These are phyloP conservation scores for Acanthoscelides obtectus DNA, from an alignment of 2,888 invertebrate species.

Conservation along the genomic window DNA sequence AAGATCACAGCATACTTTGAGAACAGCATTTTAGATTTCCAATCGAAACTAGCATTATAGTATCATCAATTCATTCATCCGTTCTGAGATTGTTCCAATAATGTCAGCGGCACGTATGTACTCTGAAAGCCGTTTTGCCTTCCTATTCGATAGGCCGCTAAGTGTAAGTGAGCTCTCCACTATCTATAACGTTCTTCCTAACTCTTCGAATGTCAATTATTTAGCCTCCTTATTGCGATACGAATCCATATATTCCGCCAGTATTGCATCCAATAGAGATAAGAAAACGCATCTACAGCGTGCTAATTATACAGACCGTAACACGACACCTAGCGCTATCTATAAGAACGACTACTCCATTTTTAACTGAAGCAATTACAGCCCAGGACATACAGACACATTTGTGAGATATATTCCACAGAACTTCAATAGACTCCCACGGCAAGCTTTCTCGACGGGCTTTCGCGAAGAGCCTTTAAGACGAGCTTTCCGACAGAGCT, in stretches of 20 bases:
- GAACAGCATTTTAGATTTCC: too few species aligned
- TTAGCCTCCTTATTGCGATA: not conserved
- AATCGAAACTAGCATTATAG: too few species aligned
- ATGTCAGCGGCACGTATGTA: not conserved
- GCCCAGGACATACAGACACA: not conserved
- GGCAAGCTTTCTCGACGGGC: too few species aligned
- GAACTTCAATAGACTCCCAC: too few species aligned
- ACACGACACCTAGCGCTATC: not conserved
- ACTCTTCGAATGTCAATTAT: not conserved
- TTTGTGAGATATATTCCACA: too few species aligned
- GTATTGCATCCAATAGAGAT: not conserved
- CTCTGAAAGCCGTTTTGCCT: not conserved
- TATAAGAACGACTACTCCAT: not conserved
- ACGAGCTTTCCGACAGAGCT: too few species aligned
- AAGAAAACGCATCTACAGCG: not conserved
- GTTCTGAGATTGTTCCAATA: not conserved
- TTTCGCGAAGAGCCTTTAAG: too few species aligned
- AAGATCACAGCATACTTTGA: too few species aligned
- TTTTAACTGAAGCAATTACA: not conserved
- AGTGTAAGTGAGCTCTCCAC: not conserved
- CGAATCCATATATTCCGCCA: not conserved
- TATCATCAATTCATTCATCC: not conserved
- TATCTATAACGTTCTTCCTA: not conserved
- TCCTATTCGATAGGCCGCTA: not conserved
- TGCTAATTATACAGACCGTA: not conserved